Evolutionary conservation across 2,888 invertebrate genomes (phyloP), one percentile per base, ranked within the genome.

Genomic region (Eledona agricola): DNA sequence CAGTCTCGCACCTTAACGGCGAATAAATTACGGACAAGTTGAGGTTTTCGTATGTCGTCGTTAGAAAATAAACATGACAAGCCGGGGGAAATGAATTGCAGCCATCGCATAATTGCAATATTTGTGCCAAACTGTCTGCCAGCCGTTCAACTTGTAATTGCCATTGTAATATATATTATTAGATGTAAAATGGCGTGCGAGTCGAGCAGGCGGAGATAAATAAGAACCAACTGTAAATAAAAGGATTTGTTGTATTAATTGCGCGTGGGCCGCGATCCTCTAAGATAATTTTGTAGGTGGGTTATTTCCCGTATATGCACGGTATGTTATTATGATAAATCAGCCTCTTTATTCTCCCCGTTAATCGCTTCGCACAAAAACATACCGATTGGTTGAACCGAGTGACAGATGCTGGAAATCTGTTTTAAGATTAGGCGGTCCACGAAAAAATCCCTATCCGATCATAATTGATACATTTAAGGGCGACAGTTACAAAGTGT

Each of bases 81-180:
- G 15, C 20, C 5, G 13, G 34, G 34, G 19, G 11, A 35, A 47
- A 37, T 19, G 12, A 28, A 47, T 35, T 35, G 20, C 28, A 13
- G 22, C 20, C 11, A 13, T 10, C 23, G 37, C 47, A 19, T 47
- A 37, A 35, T 37, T 47, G 29, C 47, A 37, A 28, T 37, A 47
- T 47, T 37, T 35, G 47, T 47, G 37, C 37, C 47, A 47, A 47
- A 37, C 19, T 37, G 35, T 29, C 47, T 32, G 45, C 25, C 45
- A 45, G 17, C 32, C 32, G 34, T 45, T 47, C 47, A 47, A 29
- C 37, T 23, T 47, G 47, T 37, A 47, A 47, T 47, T 47, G 37
- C 37, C 19, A 37, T 47, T 47, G 37, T 47, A 47, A 47, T 37
- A 37, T n/a, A n/a, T 47, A 47, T 47, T 47, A 45, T 45, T 34